Evolutionary conservation across 2,113 vertebrate genomes (phyloP), one percentile per base, ranked within the genome.

Genomic region (Maccullochella peelii): DNA sequence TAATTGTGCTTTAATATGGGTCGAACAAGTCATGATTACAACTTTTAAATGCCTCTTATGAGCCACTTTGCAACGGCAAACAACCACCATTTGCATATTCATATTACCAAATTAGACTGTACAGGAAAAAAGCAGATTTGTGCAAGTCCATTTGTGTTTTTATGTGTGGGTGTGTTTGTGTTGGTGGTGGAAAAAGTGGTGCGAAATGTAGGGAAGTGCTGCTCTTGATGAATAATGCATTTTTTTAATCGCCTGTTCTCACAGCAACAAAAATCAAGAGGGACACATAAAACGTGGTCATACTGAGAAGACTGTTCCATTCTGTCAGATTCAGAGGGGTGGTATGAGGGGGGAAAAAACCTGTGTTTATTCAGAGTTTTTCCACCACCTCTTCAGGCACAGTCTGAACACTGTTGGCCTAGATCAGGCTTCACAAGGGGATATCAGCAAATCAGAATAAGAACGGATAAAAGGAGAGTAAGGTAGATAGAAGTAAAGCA

Each of bases 171-270:
- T 75, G 87, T 84, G 68, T 85, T 88, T 86, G 76, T 90, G 82
- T 91, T 65, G 63, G 86, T 86, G 73, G 85, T 89, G 84, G 67
- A 66, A 79, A 89, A 84, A 77, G 74, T 72, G 38, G 20, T 87
- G 88, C 54, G 44, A 40, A 76, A 61, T 80, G 66, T 18, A 21
- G 82, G 38, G 77, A 63, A 86, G 80, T 86, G 78, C 79, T 66
- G 68, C 83, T 83, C 78, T 75, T 74, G 18, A 83, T 94, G 79
- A 93, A 92, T 90, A 91, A 93, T 89, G 38, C 30, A 83, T 92
- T 85, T 80, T 82, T 85, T 61, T 59, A 55, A 76, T 85, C 21
- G 18, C n/a, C 20, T 4, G n/a, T 82, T 86, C 65, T 75, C 77
- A 80, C 83, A 80, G 54, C 67, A 85, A 66, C 84, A 79, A 47